A percentile compares a stretch with the other conserved stretches of the same genome.
Conservation (phyloP, 2,888 invertebrate genomes). For the Sicus ferrugineus region DNA sequence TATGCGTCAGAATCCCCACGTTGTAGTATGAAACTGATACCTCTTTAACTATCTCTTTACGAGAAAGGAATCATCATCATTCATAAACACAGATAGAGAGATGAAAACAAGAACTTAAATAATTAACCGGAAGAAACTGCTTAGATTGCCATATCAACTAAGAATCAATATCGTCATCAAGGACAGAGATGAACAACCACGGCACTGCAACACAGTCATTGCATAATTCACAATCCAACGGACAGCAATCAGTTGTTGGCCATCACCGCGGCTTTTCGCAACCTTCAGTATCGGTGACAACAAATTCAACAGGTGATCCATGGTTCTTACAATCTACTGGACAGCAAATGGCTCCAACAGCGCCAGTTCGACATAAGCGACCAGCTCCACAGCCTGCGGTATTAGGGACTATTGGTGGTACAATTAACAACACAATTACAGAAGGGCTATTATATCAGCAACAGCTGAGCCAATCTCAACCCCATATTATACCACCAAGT, state of each 20-base stretch:
- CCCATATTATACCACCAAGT: conserved; percentile 63
- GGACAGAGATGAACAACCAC: conserved; percentile 64
- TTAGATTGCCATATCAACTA: conserved; percentile 34
- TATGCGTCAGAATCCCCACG: no score
- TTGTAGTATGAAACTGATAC: no score
- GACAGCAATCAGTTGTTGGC: conserved; percentile 64
- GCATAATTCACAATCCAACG: conserved; percentile 57
- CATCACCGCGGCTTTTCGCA: conserved; percentile 66
- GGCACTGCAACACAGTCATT: conserved; percentile 61
- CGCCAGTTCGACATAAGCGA: conserved; percentile 65
- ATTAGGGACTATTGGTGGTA: conserved; percentile 37
- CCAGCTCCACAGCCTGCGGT: conserved; percentile 63
- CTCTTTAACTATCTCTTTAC: no score
- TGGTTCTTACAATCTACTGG: conserved; percentile 65
- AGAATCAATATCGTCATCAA: background rate
- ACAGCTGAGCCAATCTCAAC: conserved; percentile 63
- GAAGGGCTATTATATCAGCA: conserved; percentile 46
- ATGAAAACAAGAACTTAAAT: conserved; percentile 18
- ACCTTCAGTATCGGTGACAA: conserved; percentile 59
- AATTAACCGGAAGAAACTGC: conserved; percentile 38
- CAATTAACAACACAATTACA: conserved; percentile 29
- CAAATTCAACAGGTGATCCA: conserved; percentile 63
- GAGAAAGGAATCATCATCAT: background rate
- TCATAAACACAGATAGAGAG: background rate
- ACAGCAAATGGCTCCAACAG: conserved; percentile 66